Evolutionary conservation across 2,888 invertebrate genomes (phyloP).

Genomic region (Micoletzkya japonica): DNA sequence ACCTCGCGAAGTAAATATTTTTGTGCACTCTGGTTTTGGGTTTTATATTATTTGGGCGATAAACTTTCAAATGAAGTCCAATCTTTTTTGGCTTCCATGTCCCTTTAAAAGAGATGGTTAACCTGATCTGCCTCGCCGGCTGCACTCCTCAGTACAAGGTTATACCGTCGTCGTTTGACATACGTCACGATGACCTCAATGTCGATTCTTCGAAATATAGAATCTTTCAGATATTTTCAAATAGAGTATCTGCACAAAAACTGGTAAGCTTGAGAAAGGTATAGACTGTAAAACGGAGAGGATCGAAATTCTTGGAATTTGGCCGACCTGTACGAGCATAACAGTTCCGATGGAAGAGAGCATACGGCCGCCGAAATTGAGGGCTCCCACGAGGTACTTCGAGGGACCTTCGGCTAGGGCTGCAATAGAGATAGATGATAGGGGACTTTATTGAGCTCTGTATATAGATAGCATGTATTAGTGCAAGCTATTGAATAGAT

Average conservation of each 20-base stretch:
- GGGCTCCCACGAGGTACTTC: conserved; percentile 47
- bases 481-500: too few species aligned
- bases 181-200: conserved; percentile 36
- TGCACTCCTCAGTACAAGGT: conserved; percentile 36
- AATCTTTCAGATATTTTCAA: not conserved
- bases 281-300: not conserved
- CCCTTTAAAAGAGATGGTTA: too few species aligned
- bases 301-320: too few species aligned
- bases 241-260: not conserved
- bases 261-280: not conserved
- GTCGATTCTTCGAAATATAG: not conserved
- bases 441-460: not conserved
- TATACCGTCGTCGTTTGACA: conserved; percentile 37
- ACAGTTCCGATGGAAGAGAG: conserved; percentile 50
- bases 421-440: conserved; percentile 22
- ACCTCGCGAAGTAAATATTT: too few species aligned
- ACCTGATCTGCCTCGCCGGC: conserved; percentile 40
- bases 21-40: too few species aligned
- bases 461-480: too few species aligned
- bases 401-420: conserved; percentile 43
- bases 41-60: too few species aligned
- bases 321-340: conserved; percentile 47
- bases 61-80: too few species aligned
- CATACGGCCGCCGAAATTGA: conserved; percentile 48
- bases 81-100: too few species aligned